Conservation (phyloP, 2,888 invertebrate species). For the Nezara viridula region DNA sequence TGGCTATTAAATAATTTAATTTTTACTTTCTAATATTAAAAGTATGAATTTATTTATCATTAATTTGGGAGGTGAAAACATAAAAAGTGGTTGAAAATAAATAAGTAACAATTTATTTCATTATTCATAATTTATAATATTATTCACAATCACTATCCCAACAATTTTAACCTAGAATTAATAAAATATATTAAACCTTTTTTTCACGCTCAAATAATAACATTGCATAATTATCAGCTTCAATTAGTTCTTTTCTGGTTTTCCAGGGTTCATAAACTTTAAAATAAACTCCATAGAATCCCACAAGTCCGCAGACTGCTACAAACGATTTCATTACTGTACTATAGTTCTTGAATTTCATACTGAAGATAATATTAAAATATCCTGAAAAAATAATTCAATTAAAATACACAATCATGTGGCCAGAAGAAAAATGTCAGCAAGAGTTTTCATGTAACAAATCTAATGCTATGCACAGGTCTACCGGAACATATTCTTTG, state of each 20-base stretch:
- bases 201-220: slow-evolving; percentile 1
- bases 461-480: background rate
- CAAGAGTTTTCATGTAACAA: background rate
- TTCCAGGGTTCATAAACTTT: background rate
- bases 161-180: background rate
- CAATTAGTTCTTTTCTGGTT: background rate
- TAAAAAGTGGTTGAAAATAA: background rate
- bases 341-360: background rate
- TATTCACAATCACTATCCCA: background rate
- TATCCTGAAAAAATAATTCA: background rate
- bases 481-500: too few species aligned
- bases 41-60: background rate
- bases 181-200: background rate
- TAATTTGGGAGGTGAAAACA: background rate
- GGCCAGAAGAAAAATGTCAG: background rate
- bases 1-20: background rate
- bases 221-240: background rate
- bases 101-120: slow-evolving; percentile 9
- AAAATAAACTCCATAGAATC: background rate
- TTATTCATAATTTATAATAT: background rate
- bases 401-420: background rate
- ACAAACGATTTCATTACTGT: background rate
- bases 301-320: background rate
- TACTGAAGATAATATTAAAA: background rate
- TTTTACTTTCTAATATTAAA: background rate